Percentiles rank a stretch among this genome's conserved stretches.
Evolutionary conservation across 35 echinoderm and acorn worm species (phyloP).

Genomic region (Apostichopus californicus): DNA sequence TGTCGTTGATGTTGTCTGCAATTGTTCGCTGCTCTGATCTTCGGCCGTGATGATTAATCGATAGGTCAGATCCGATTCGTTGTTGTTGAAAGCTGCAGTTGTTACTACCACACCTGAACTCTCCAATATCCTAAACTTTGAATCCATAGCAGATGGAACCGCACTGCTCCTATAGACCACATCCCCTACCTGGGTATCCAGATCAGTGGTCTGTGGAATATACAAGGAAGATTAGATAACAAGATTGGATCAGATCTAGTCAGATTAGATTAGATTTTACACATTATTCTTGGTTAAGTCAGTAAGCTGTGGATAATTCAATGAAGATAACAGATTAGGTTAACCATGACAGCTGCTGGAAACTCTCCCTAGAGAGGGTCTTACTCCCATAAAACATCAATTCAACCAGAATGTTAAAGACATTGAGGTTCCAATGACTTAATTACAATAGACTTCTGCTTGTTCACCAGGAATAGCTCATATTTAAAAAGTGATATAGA

Average conservation of each 20-base stretch:
- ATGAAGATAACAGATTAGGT: no score
- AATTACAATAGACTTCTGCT: no score
- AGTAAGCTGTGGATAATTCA: no score
- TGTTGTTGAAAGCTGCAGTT: neutral
- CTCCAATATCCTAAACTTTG: constrained; percentile 42
- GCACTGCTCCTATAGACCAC: neutral
- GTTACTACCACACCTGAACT: constrained; percentile 23
- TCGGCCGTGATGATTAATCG: neutral
- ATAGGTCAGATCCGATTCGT: constrained; percentile 9
- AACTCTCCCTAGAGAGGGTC: neutral
- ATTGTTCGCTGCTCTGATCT: constrained; percentile 9
- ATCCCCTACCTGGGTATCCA: neutral
- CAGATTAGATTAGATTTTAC: no score
- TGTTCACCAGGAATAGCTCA: no score
- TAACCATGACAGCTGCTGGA: no score
- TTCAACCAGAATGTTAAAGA: no score
- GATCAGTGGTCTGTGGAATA: constrained; percentile 1
- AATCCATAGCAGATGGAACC: neutral
- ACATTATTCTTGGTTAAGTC: no score
- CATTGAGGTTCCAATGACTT: no score
- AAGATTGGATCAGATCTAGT: neutral
- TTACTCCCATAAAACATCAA: no score
- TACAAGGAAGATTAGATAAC: neutral
- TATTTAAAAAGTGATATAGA: no score
- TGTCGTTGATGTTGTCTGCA: constrained; percentile 9